phyloP scores from a whole-genome alignment of 2,797 vertebrate genomes.

The Cryptoprocta ferox region DNA sequence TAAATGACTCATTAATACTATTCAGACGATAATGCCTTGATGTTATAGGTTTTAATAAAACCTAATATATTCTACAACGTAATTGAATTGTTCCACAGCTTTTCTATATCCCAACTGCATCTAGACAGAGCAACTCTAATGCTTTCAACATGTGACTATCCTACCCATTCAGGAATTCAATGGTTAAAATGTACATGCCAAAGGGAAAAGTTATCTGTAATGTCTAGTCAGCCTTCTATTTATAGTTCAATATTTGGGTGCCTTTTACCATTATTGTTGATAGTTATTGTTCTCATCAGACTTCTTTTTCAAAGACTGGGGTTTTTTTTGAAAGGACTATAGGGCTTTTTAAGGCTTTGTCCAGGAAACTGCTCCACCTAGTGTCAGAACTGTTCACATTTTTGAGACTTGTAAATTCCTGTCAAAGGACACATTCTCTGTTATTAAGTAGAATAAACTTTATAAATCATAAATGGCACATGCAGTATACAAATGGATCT shows the following conservation, averaged over 20 bases:
- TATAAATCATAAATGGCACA: not conserved
- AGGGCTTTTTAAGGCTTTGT: not conserved
- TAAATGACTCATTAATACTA: slow-evolving; percentile 39
- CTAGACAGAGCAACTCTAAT: not conserved
- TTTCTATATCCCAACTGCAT: not conserved
- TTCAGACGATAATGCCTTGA: slow-evolving; percentile 4
- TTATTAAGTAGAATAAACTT: slow-evolving; percentile 17
- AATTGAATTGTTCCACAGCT: slow-evolving; percentile 17
- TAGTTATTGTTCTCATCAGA: slow-evolving; percentile 46
- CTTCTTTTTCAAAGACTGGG: slow-evolving; percentile 66
- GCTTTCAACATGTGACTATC: not conserved
- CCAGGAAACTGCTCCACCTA: slow-evolving; percentile 76
- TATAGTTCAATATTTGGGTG: not conserved
- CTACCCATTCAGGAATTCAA: not conserved
- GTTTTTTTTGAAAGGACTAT: slow-evolving; percentile 46
- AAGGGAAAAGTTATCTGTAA: slow-evolving; percentile 20
- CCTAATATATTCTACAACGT: not conserved
- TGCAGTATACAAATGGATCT: slow-evolving; percentile 48
- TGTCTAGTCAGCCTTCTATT: not conserved
- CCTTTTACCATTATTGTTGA: not conserved
- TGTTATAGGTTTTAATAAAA: slow-evolving; percentile 50
- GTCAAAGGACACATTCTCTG: not conserved
- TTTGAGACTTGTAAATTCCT: not conserved
- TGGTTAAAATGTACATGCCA: not conserved
- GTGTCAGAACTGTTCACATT: slow-evolving; percentile 47